These are phyloP conservation scores for Parauchenoglanis punctatus DNA, from an alignment of 2,797 vertebrate genomes.

Conservation along the genomic window DNA sequence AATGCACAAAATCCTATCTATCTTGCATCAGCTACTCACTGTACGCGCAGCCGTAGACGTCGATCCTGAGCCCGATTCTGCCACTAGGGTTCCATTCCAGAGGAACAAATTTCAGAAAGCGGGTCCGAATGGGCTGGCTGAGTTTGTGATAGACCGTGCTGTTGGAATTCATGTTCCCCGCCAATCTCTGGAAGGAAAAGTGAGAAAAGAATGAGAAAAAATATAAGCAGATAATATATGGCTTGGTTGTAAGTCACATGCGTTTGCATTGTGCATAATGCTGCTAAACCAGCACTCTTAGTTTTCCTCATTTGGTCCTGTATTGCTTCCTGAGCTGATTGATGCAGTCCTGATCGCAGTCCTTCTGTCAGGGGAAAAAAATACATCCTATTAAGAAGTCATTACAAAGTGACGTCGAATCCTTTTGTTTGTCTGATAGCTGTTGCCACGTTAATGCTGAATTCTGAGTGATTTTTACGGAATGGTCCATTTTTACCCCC, in stretches of 20 bases:
- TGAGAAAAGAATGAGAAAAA: constrained; percentile 38
- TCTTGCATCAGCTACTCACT: constrained; percentile 80
- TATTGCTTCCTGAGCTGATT: background rate
- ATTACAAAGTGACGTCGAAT: too few relatives aligned
- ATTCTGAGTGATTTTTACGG: background rate
- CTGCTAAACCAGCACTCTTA: background rate
- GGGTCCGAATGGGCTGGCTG: constrained; percentile 84
- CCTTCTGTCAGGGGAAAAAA: background rate
- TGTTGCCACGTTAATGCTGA: background rate
- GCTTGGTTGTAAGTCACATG: background rate
- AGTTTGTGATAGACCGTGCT: constrained; percentile 87
- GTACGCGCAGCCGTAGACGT: constrained; percentile 90
- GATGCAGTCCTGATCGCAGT: background rate
- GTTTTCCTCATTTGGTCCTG: background rate
- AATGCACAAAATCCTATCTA: background rate
- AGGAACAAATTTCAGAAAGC: constrained; percentile 90
- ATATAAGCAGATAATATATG: background rate
- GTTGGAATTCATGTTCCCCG: constrained; percentile 89
- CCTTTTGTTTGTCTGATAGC: background rate
- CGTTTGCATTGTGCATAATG: background rate
- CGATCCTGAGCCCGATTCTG: constrained; percentile 86
- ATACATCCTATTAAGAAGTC: background rate
- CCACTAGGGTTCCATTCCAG: constrained; percentile 86
- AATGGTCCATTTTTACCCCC: background rate
- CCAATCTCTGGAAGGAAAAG: constrained; percentile 80